Percentiles rank a stretch among this genome's conserved stretches.
phyloP scores from a whole-genome alignment of 2,113 vertebrate species.

The Nycticorax nycticorax region DNA sequence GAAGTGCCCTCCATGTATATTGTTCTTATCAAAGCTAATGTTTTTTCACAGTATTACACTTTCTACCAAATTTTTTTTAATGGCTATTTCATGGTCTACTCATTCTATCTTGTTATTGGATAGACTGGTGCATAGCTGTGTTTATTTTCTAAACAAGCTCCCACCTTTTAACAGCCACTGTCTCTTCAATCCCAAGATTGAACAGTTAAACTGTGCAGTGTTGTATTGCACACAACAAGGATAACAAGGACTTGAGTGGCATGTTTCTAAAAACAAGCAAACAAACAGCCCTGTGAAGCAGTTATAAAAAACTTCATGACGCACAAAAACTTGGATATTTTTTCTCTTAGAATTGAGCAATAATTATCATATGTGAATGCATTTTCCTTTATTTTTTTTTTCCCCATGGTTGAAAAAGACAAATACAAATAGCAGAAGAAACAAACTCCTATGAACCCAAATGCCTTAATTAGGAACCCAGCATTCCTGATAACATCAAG shows the following conservation, averaged over 20 bases:
- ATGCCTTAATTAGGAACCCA: neutral
- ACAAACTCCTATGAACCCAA: neutral
- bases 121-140: neutral
- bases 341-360: neutral
- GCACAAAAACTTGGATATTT: neutral
- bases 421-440: neutral
- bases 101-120: neutral
- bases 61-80: neutral
- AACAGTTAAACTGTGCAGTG: neutral
- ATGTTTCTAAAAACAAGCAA: neutral
- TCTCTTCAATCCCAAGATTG: neutral
- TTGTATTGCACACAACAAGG: neutral
- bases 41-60: neutral
- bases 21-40: neutral
- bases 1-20: neutral
- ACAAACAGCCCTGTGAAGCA: neutral
- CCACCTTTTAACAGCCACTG: neutral
- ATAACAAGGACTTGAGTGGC: neutral
- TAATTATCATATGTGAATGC: neutral
- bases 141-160: neutral
- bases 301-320: neutral
- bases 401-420: neutral
- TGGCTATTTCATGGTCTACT: neutral
- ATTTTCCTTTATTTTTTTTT: neutral
- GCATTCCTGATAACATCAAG: neutral